Percentiles rank a stretch among this genome's conserved stretches.
Conservation (phyloP, 2,113 vertebrate genomes). For the Gymnobelideus leadbeateri region DNA sequence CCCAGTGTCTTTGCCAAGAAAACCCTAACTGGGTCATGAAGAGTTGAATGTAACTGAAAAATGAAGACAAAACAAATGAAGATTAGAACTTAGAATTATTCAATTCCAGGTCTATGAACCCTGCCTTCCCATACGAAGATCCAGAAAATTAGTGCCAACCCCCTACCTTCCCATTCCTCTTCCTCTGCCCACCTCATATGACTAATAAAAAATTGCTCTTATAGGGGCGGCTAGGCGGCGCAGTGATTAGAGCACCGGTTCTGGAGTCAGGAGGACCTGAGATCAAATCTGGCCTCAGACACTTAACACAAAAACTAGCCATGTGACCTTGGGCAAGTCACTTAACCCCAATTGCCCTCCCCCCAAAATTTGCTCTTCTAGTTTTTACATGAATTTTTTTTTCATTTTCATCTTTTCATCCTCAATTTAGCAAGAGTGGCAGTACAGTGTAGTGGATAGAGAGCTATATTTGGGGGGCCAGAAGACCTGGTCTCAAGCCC, state of each 20-base stretch:
- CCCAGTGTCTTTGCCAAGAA: background rate
- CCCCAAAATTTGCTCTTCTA: background rate
- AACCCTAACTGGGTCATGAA: background rate
- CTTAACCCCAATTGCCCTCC: background rate
- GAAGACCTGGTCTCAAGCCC: background rate
- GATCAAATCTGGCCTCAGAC: too few species aligned
- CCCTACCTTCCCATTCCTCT: background rate
- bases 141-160: background rate
- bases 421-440: background rate
- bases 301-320: too few species aligned
- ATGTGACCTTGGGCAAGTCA: too few species aligned
- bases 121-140: background rate
- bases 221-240: background rate
- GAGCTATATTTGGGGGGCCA: background rate
- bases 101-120: background rate
- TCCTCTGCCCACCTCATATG: background rate
- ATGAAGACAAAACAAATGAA: conserved; percentile 33
- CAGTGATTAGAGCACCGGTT: too few species aligned
- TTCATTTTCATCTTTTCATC: background rate
- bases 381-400: background rate
- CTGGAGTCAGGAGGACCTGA: too few species aligned
- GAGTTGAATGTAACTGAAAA: background rate
- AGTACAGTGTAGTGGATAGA: background rate
- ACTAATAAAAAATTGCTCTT: background rate
- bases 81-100: conserved; percentile 5